Evolutionary conservation across 2,888 invertebrate genomes (phyloP).

Genomic region (Halocaridina rubra): DNA sequence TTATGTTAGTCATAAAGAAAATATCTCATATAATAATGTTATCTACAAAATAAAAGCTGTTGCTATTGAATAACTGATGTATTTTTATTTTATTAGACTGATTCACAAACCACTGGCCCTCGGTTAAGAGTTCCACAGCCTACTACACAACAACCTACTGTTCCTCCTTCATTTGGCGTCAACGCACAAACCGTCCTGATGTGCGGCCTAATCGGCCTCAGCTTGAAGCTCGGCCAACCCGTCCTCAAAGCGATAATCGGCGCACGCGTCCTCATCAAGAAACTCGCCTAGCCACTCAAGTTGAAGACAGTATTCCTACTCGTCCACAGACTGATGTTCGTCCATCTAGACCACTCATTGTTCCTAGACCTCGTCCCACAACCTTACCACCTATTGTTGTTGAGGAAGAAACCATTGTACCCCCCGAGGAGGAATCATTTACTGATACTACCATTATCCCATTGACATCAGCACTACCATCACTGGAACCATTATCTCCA

Average conservation of each 20-base stretch:
- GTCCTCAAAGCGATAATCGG: conserved; percentile 6
- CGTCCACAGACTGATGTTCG: neutral
- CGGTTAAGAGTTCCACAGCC: neutral
- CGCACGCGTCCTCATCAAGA: neutral
- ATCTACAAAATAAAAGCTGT: too few relatives aligned
- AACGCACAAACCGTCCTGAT: too few relatives aligned
- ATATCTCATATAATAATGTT: too few relatives aligned
- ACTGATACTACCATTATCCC: conserved; percentile 27
- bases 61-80: neutral
- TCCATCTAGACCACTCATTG: conserved; percentile 42
- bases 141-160: neutral
- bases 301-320: neutral
- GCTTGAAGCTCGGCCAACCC: too few relatives aligned
- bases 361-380: conserved; percentile 46
- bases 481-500: conserved; percentile 26
- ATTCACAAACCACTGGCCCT: neutral
- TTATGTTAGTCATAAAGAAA: too few relatives aligned
- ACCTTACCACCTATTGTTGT: neutral
- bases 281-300: neutral
- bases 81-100: neutral
- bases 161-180: conserved; percentile 16
- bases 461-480: conserved; percentile 46
- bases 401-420: neutral
- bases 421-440: neutral
- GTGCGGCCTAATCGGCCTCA: too few relatives aligned